Evolutionary conservation across 2,113 vertebrate genomes (phyloP).

Genomic region (Willisornis vidua): DNA sequence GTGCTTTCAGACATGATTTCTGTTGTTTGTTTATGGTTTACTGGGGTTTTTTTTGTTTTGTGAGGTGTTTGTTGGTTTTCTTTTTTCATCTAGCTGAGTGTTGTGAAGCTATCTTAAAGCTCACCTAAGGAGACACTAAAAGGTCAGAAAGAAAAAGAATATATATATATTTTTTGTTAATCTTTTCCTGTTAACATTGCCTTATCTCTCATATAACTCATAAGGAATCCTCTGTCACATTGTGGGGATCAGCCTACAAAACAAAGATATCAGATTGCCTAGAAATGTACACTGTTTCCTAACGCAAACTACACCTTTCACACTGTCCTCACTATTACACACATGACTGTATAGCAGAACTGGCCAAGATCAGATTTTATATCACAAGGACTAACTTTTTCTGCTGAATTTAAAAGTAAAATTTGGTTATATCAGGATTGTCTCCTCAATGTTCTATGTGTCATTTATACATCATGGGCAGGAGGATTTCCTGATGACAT

Average conservation of each 20-base stretch:
- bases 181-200: neutral
- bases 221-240: neutral
- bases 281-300: neutral
- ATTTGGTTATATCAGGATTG: neutral
- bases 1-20: neutral
- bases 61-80: fast-evolving
- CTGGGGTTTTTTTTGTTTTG: fast-evolving
- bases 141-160: neutral
- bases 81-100: neutral
- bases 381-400: neutral
- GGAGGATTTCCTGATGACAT: neutral
- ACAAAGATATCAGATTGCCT: neutral
- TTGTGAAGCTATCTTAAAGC: neutral
- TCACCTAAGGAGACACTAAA: neutral
- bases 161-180: neutral
- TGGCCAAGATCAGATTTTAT: neutral
- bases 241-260: neutral
- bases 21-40: neutral
- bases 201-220: neutral
- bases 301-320: neutral
- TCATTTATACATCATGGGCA: neutral
- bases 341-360: neutral
- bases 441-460: neutral
- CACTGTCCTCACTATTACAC: neutral
- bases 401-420: neutral